Conservation (phyloP, 2,888 invertebrate genomes). For the Cheilosia pagana region DNA sequence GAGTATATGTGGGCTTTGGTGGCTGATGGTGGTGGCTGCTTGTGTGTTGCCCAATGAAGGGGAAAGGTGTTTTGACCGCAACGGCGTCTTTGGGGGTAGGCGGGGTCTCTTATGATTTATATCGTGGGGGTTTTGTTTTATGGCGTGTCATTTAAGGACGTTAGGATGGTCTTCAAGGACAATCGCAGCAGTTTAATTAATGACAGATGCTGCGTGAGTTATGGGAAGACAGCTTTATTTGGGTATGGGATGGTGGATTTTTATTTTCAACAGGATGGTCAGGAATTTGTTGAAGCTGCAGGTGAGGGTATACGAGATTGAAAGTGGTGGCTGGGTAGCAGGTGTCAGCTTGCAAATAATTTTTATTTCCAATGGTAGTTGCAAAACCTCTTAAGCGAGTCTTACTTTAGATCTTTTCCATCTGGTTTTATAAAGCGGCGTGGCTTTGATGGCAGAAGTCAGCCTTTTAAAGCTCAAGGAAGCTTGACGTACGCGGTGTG, state of each 20-base stretch:
- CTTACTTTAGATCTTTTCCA: too few species aligned
- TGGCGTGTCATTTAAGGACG: slow-evolving; percentile 26
- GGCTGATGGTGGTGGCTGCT: neutral
- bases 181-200: slow-evolving; percentile 19
- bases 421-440: too few species aligned
- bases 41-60: slow-evolving; percentile 18
- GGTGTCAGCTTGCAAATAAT: too few species aligned
- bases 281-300: neutral
- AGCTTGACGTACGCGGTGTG: too few species aligned
- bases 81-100: slow-evolving; percentile 8
- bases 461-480: too few species aligned
- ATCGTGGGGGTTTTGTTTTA: slow-evolving; percentile 34
- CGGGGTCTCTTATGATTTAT: slow-evolving; percentile 54
- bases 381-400: too few species aligned
- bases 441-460: too few species aligned
- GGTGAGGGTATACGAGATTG: neutral
- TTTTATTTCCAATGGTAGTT: too few species aligned
- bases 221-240: slow-evolving; percentile 12
- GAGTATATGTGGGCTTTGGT: slow-evolving; percentile 30
- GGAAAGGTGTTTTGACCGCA: slow-evolving; percentile 41
- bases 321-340: too few species aligned
- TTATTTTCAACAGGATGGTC: neutral
- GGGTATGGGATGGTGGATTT: slow-evolving; percentile 8
- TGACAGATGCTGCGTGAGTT: slow-evolving; percentile 7
- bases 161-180: slow-evolving; percentile 33